phyloP scores from a whole-genome alignment of 1,140 invertebrate genomes.

The Chironomus tepperi region DNA sequence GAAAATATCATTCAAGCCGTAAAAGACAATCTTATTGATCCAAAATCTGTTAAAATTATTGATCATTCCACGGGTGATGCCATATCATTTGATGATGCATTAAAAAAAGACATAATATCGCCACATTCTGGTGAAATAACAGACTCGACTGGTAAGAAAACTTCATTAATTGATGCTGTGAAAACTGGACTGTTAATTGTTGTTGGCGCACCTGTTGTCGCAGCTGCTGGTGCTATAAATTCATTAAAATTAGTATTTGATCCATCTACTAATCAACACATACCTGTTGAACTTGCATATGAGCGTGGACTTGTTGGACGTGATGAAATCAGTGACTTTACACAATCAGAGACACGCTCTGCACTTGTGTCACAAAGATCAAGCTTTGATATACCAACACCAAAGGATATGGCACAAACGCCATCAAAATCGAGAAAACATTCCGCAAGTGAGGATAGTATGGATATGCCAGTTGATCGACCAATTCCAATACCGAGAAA shows the following conservation, averaged over 20 bases:
- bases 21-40: conserved; percentile 54
- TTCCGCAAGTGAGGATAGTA: background rate
- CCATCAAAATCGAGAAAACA: background rate
- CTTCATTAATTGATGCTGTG: conserved; percentile 63
- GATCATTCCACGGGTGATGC: conserved; percentile 62
- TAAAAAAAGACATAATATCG: conserved; percentile 65
- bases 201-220: conserved; percentile 58
- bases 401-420: conserved; percentile 8
- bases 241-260: conserved; percentile 58
- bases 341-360: background rate
- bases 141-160: conserved; percentile 52
- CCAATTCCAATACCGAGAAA: background rate
- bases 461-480: background rate
- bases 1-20: conserved; percentile 60
- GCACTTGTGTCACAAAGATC: background rate
- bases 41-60: conserved; percentile 60
- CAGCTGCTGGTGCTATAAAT: conserved; percentile 45
- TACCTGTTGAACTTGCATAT: conserved; percentile 70
- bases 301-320: conserved; percentile 60
- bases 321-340: conserved; percentile 30
- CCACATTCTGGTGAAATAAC: conserved; percentile 60
- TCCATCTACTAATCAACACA: conserved; percentile 63
- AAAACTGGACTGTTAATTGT: conserved; percentile 63
- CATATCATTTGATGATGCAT: conserved; percentile 66
- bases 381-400: conserved; percentile 10